Evolutionary conservation across 2,888 invertebrate species (phyloP), one percentile per base, ranked within the genome.

Genomic region (Epiblema foenella): DNA sequence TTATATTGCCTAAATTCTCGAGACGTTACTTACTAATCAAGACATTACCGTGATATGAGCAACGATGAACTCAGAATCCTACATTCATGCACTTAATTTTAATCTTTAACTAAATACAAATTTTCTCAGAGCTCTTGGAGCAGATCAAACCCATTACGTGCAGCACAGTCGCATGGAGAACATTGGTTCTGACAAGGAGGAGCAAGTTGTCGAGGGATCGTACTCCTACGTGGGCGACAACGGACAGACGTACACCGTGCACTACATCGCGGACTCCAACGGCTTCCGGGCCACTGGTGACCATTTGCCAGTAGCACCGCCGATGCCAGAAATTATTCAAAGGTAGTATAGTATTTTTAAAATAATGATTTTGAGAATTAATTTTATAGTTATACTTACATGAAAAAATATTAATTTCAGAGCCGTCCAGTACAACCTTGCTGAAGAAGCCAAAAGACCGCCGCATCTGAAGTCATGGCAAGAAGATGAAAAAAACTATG

Each of bases 221-320:
- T 95, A 95, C 79, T 95, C 95, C 7, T 95, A 95, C 77, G 93
- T 95, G 11, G 95, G 95, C 12, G 95, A 95, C 77, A 94, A 95
- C 81, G 95, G 95, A 54, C 93, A 94, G 77, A 93, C 94, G 17
- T 95, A 95, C 75, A 95, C 95, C 17, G 95, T 95, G 5, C 93
- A 94, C 78, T 97, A 96, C 82, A 94, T 95, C 69, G 97, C 96
- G 67, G 97, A 97, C 84, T 95, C 95, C 77, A 96, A 96, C 81
- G 97, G 97, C 70, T 97, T 96, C 88, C 95, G 96, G 81, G 96
- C 97, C 12, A 94, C 95, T 78, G 97, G 97, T 65, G 96, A 96
- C 54, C 97, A 97, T 86, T 87, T 97, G 77, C 97, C 97, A 52
- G 96, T 96, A 42, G 95, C 96, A 9, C 97, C 96, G 51, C 96